Evolutionary conservation across 2,113 vertebrate genomes (phyloP).

Genomic region (Alligator mississippiensis): DNA sequence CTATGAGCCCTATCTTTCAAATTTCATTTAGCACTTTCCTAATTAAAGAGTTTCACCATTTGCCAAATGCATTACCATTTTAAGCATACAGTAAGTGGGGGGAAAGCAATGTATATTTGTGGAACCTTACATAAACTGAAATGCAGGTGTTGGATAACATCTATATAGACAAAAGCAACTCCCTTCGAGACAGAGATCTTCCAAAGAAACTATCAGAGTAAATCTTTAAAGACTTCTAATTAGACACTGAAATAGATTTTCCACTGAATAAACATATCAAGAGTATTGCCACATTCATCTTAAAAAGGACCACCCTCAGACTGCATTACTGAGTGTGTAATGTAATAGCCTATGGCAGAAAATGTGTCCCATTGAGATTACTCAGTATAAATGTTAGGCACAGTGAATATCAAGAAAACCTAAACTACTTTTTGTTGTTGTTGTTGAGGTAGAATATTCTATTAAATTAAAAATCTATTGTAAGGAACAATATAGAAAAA

Average conservation of each 20-base stretch:
- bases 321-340: slow-evolving; percentile 53
- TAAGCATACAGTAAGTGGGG: slow-evolving; percentile 52
- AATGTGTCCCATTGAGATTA: slow-evolving; percentile 52
- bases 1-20: slow-evolving; percentile 23
- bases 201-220: slow-evolving; percentile 59
- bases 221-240: slow-evolving; percentile 77
- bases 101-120: slow-evolving; percentile 64
- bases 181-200: slow-evolving; percentile 18
- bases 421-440: background rate
- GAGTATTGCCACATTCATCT: slow-evolving; percentile 68
- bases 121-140: slow-evolving; percentile 67
- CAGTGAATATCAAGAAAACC: slow-evolving; percentile 33
- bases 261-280: slow-evolving; percentile 74
- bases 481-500: background rate
- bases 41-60: slow-evolving; percentile 55
- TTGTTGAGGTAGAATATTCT: background rate
- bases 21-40: slow-evolving; percentile 60
- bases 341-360: slow-evolving; percentile 57
- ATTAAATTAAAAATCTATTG: background rate
- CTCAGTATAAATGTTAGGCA: slow-evolving; percentile 38
- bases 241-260: slow-evolving; percentile 74
- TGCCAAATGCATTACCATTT: slow-evolving; percentile 50
- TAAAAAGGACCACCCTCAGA: slow-evolving; percentile 78
- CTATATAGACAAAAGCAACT: slow-evolving; percentile 62
- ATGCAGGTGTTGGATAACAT: slow-evolving; percentile 69